Base-by-base conservation (phyloP, 2,113 vertebrate genomes). In the Synchiropus splendidus region DNA sequence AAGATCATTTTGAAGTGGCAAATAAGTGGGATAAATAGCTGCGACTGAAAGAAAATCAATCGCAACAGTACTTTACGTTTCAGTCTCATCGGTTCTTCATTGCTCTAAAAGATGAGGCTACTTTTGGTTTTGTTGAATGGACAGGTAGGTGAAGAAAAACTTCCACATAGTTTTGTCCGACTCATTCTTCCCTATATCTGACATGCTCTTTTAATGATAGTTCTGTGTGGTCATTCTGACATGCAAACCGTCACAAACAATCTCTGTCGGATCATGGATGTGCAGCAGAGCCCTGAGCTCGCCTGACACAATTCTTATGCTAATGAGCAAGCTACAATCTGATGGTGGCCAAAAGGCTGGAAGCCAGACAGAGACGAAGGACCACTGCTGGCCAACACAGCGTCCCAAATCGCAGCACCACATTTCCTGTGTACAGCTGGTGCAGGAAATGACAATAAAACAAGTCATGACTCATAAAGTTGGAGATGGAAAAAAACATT, bases 401-500 rank as follows among this genome's bases (percentile, higher is more conserved):
- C 3, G 42, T n/a, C 34, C 35, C 16, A 21, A 53, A 54, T 12
- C 42, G 53, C 39, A 52, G 31, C 2, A 2, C 27, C 37, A 18
- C 51, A 13, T 16, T 33, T n/a, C 34, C 16, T 42, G 36, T 31
- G 21, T 1, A 15, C 55, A 18, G 36, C 39, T 51, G 44, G 41
- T 31, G 17, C 18, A 48, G 30, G 10, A n/a, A 31, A 12, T 6
- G 6, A 45, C 51, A 12, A 41, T 9, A 39, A 18, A 36, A 35
- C 15, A 16, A 18, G 34, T 9, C 33, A 10, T 57, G 64, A 65
- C 35, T 57, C 54, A 54, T 13, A 15, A 15, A 15, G 51, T 14
- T 35, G 9, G 34, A 44, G 31, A 45, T 42, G 40, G 33, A 36
- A 4, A 16, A 6, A 31, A 16, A 16, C 16, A 12, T 5, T n/a